Evolutionary conservation across 1,140 invertebrate species (phyloP), one percentile per base, ranked within the genome.

Genomic region (Carposina sasakii): DNA sequence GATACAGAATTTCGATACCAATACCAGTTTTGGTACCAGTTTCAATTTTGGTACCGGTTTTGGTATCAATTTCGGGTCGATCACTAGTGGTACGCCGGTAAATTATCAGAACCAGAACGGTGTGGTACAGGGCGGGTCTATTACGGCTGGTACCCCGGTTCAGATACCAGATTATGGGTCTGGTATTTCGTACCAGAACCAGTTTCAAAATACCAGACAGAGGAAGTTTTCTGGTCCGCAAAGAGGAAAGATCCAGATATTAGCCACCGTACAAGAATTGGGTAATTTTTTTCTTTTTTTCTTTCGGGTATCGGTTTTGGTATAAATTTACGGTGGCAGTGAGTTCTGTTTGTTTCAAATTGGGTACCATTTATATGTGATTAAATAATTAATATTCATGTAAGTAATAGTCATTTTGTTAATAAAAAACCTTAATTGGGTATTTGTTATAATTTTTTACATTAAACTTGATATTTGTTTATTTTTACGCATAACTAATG

Each of bases 231-330:
- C 82, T 9, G 79, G 85, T 19, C 81, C 82, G 0, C 82, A 86
- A 36, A 62, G 85, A 13, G 72, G 76, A 19, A 86, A 84, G 56
- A 58, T 82, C 23, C 81, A 83, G 67, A 82, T 72, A 61, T 60
- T 86, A 58, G 78, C 85, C 0, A 86, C 85, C 21, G 85, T 86
- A 36, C 85, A 86, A 49, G 85, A 86, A 68, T 78, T 86, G 69
- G 84, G 84, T 86, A 84, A 85, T 57, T 81, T 54, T 37, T 42
- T 49, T 58, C 56, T 53, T 45, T 57, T 61, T 54, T 48, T 54
- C 52, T 50, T 49, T 53, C 24, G 9, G 55, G 47, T 59, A 37
- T 48, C 43, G 54, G 24, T 28, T 28, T 28, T 28, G 6, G 6
- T 28, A 6, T 28, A 28, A 28, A 6, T 12, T 28, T 6, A 6